Evolutionary conservation across 2,888 invertebrate species (phyloP), one percentile per base, ranked within the genome.

Genomic region (Cinara cedri): DNA sequence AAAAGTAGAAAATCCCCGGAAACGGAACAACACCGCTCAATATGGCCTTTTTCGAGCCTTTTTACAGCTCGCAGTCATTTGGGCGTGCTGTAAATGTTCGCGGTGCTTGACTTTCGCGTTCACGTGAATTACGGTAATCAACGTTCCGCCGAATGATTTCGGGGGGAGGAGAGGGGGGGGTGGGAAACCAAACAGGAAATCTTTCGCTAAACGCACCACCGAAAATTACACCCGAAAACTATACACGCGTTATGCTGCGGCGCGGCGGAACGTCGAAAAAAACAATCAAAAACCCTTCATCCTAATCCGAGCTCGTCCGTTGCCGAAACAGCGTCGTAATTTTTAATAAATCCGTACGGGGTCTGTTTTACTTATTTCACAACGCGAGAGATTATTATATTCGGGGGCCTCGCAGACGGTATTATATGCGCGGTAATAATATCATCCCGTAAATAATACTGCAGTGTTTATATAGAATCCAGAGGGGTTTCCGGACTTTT

Each of bases 131-230:
- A 46, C 21, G 21, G 65, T 46, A 3, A 46, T 65, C 65, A 65
- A 65, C 44, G 46, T 44, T 44, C 34, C 65, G 46, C 34, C 65
- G 46, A 65, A 65, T 44, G 44, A 24, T 44, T 46, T 44, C 4
- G 10, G 24, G 46, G 21, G n/a, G n/a, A n/a, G n/a, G n/a, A n/a
- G n/a, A n/a, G n/a, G n/a, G n/a, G n/a, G n/a, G n/a, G n/a, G n/a
- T n/a, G n/a, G n/a, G n/a, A n/a, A n/a, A n/a, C n/a, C n/a, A 65
- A 65, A 46, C 21, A 44, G 44, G 46, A 65, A 46, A 65, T 65
- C 44, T 44, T 65, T 65, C 21, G 46, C 21, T 21, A 65, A 65
- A 44, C 21, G 19, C 16, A 24, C 44, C 14, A 65, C 44, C 11
- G 19, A 65, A 65, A 65, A 21, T 21, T 65, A 65, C 10, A 65